Base-by-base conservation (phyloP, 2,113 vertebrate species). In the Tetraodon nigroviridis region DNA sequence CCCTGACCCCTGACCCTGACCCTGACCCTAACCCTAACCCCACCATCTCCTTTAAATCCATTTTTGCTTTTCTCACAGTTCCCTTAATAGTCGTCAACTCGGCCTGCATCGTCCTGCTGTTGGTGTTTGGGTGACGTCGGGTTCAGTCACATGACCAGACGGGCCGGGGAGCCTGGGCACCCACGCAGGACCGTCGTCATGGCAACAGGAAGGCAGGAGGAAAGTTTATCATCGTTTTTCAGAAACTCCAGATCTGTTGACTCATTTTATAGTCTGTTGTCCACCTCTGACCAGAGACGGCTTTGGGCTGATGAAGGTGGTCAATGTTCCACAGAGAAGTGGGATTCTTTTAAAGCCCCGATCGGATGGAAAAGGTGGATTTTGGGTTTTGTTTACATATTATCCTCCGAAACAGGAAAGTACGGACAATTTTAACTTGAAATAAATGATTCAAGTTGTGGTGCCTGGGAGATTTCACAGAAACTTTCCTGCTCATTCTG, bases 1-100 rank as follows among this genome's bases (percentile, higher is more conserved):
- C n/a, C n/a, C n/a, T n/a, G n/a, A n/a, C n/a, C n/a, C n/a, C n/a
- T n/a, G n/a, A n/a, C n/a, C n/a, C n/a, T n/a, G n/a, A n/a, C n/a
- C n/a, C n/a, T n/a, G n/a, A n/a, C n/a, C n/a, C n/a, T n/a, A n/a
- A n/a, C n/a, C n/a, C n/a, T n/a, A n/a, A n/a, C n/a, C n/a, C n/a
- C n/a, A n/a, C n/a, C n/a, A n/a, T n/a, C n/a, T n/a, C n/a, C 14
- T 58, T 18, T 13, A 14, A 24, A 8, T 45, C 7, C 18, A 7
- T 18, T 17, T 18, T n/a, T n/a, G 44, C 45, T 46, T 67, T 63
- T 52, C 57, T 51, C 79, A 3, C 88, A 99, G 96, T 98, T 73
- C 96, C 97, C 14, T 80, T 99, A 61, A 96, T 99, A 80, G 89
- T 93, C 14, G 89, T 98, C 69, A 99, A 99, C 75, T 87, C 94